Evolutionary conservation across 2,888 invertebrate genomes (phyloP).

Genomic region (Panzeria rudis): DNA sequence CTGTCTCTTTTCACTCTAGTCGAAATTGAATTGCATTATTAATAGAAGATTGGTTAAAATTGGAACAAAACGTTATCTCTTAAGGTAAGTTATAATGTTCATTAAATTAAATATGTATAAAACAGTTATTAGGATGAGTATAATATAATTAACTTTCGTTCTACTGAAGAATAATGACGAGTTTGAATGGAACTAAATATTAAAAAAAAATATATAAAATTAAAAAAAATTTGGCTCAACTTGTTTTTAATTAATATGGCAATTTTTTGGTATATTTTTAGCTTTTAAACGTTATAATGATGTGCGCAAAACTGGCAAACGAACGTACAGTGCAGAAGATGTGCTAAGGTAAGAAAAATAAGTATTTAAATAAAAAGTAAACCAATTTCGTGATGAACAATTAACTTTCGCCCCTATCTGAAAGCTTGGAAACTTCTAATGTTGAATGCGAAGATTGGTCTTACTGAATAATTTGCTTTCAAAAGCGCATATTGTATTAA

Average conservation of each 20-base stretch:
- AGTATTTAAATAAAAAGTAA: neutral
- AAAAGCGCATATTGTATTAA: too few relatives aligned
- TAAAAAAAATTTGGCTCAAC: too few relatives aligned
- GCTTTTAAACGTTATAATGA: neutral
- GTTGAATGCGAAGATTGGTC: constrained; percentile 80
- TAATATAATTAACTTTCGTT: constrained; percentile 45
- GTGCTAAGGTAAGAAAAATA: neutral
- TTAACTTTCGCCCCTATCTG: constrained; percentile 82
- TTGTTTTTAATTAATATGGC: too few relatives aligned
- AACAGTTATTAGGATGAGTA: constrained; percentile 20
- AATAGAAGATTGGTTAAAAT: neutral
- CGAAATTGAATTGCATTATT: neutral
- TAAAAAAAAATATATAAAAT: too few relatives aligned
- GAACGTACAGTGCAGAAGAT: neutral
- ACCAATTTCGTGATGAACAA: constrained; percentile 75
- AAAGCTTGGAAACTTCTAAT: constrained; percentile 74
- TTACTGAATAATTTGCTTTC: constrained; percentile 69
- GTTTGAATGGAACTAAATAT: constrained; percentile 3
- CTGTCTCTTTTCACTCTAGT: neutral
- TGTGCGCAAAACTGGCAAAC: too few relatives aligned
- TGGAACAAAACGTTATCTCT: neutral
- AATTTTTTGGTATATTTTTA: neutral
- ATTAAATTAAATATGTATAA: constrained; percentile 12
- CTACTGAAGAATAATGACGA: constrained; percentile 66
- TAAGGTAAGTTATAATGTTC: constrained; percentile 2